Evolutionary conservation across 2,797 vertebrate genomes (phyloP), one percentile per base, ranked within the genome.

Genomic region (Anguilla obscura): DNA sequence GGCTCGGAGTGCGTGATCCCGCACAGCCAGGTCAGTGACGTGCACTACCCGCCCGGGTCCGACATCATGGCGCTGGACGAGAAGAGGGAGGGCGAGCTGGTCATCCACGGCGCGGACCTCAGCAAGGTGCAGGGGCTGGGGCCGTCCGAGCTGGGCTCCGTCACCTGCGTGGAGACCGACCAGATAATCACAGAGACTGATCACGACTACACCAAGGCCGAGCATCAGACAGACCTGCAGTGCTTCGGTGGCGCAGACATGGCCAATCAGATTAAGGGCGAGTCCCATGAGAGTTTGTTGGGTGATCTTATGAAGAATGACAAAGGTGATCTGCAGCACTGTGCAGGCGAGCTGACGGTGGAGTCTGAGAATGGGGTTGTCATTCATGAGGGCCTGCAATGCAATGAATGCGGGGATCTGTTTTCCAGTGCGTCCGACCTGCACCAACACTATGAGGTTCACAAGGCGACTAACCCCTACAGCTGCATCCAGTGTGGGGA

Each of bases 1-100:
- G 96, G 96, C 95, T 97, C 96, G 93, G 96, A 97, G 96, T 97
- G 96, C 96, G 96, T 97, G 95, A 97, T 97, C 92, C 96, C 96
- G 92, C 96, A 97, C 90, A 97, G 96, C 91, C 96, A 97, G 94
- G 96, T 96, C 91, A 91, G 88, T n/a, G 96, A 97, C 95, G 95
- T 96, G 92, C 96, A 97, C 90, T 97, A 96, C 90, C 95, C 95
- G 88, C 95, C 96, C 58, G 96, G 96, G 91, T 96, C 96, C 0
- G 96, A 97, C 92, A 97, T 97, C 91, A 97, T 97, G 95, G 96
- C 95, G 24, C 92, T 92, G 4, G 96, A 97, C 85, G 96, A 96
- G 92, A 97, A 96, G 92, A 94, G 95, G 85, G 94, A 95, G 87
- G 93, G 96, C 74, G 96, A 96, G 91, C 89, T 97, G 87, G 96